phyloP scores from a whole-genome alignment of 2,113 vertebrate species.

The Serilophus lunatus region DNA sequence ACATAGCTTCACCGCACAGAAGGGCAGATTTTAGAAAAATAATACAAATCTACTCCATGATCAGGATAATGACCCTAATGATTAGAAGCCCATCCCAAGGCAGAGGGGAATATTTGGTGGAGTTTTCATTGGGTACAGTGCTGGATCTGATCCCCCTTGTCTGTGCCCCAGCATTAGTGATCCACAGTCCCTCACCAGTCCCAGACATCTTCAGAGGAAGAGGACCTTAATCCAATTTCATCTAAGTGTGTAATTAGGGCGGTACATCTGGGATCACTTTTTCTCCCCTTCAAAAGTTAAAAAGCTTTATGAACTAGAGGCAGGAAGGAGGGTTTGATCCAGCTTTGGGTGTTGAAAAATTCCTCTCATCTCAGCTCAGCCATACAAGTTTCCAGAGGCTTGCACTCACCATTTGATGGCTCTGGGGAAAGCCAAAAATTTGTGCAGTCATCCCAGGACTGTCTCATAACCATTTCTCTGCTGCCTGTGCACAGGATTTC shows the following conservation, averaged over 20 bases:
- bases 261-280: conserved; percentile 67
- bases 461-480: background rate
- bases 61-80: background rate
- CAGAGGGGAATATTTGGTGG: background rate
- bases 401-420: background rate
- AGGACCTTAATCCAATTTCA: conserved; percentile 65
- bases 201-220: conserved; percentile 22
- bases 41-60: background rate
- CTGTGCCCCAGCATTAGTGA: background rate
- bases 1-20: accelerated
- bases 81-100: background rate
- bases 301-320: conserved; percentile 56
- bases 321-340: conserved; percentile 56
- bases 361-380: conserved; percentile 54
- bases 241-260: conserved; percentile 65
- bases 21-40: background rate
- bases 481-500: background rate
- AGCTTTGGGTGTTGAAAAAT: conserved; percentile 59
- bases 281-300: conserved; percentile 55
- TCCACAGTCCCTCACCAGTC: background rate
- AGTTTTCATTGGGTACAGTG: background rate
- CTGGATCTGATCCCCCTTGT: background rate
- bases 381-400: conserved; percentile 24
- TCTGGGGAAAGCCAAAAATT: conserved; percentile 12
- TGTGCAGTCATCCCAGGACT: background rate